A percentile compares a stretch with the other conserved stretches of the same genome.
Conservation (phyloP, 35 echinoderm and acorn worm genomes). For the Diadema setosum region DNA sequence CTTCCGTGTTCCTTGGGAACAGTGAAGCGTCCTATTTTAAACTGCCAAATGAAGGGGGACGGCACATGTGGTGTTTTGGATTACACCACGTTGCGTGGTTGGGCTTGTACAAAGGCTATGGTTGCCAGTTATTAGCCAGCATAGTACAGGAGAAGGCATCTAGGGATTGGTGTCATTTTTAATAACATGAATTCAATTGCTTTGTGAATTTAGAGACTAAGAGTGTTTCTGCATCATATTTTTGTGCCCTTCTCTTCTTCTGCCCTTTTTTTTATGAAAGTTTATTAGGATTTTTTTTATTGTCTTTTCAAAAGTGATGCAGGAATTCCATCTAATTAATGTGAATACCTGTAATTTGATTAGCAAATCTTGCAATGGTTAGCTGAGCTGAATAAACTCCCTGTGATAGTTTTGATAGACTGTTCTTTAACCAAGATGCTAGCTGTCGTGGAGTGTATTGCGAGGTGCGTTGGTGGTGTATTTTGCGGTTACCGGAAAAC, state of each 20-base stretch:
- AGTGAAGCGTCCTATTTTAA: background rate
- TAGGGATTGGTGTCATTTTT: background rate
- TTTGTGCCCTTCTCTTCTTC: background rate
- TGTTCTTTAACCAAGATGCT: no score
- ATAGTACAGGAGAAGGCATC: background rate
- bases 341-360: background rate
- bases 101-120: background rate
- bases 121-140: background rate
- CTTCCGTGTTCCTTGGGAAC: background rate
- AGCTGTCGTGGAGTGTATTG: no score
- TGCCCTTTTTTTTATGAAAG: no score
- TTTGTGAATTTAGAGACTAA: background rate
- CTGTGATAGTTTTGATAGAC: no score
- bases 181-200: background rate
- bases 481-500: no score
- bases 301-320: slow-evolving; percentile 23
- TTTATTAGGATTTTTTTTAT: no score
- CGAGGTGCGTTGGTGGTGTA: no score
- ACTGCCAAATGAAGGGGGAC: slow-evolving; percentile 3
- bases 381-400: no score
- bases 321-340: background rate
- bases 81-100: no score
- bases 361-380: background rate
- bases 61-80: no score
- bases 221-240: slow-evolving; percentile 20